A percentile compares a stretch with the other conserved stretches of the same genome.
Evolutionary conservation across 2,797 vertebrate species (phyloP).

Genomic region (Acanthurus leucopareius): DNA sequence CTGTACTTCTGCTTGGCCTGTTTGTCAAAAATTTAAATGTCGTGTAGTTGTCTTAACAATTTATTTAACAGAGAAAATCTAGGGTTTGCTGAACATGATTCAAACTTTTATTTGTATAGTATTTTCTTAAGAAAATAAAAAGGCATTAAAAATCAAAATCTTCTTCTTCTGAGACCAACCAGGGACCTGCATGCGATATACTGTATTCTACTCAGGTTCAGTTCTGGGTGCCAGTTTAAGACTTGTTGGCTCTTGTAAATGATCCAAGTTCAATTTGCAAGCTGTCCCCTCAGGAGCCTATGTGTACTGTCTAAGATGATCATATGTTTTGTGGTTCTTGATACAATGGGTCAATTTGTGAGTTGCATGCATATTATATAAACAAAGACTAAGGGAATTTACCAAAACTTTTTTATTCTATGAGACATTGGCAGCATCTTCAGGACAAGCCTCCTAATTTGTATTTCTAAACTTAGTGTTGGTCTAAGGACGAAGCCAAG

Average conservation of each 20-base stretch:
- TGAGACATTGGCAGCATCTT: slow-evolving; percentile 16
- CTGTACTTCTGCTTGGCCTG: neutral
- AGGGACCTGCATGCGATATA: neutral
- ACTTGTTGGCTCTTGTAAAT: neutral
- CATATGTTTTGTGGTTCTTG: neutral
- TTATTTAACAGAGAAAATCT: neutral
- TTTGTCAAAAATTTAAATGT: neutral
- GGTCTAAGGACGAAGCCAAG: slow-evolving; percentile 25
- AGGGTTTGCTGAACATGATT: neutral
- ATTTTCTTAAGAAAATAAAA: slow-evolving; percentile 4
- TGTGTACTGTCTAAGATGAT: neutral
- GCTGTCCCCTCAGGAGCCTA: neutral
- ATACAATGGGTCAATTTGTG: neutral
- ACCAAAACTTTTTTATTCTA: neutral
- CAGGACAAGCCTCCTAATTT: slow-evolving; percentile 28
- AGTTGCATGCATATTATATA: neutral
- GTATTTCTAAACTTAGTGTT: slow-evolving; percentile 21
- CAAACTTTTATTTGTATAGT: neutral
- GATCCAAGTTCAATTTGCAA: neutral
- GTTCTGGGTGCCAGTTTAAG: neutral
- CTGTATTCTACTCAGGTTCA: neutral
- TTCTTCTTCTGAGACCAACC: neutral
- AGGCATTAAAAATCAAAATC: neutral
- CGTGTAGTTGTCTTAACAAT: neutral
- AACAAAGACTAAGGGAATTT: neutral